phyloP scores from a whole-genome alignment of 2,888 invertebrate species.

The Temnothorax ravouxi region DNA sequence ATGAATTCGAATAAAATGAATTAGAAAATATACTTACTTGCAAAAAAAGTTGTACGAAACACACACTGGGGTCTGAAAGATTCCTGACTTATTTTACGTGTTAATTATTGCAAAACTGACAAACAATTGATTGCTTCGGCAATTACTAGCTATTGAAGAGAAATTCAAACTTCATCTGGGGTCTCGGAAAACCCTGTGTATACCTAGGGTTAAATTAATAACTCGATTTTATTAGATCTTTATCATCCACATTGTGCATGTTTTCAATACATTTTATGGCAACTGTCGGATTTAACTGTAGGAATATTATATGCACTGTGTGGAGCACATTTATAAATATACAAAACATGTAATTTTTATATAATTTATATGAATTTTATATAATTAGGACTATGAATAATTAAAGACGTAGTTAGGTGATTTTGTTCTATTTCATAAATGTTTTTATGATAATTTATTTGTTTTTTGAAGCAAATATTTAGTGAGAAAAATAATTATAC shows the following conservation, averaged over 20 bases:
- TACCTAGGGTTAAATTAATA: slow-evolving; percentile 49
- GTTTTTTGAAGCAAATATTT: slow-evolving; percentile 42
- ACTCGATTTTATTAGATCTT: slow-evolving; percentile 56
- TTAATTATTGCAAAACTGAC: too few relatives aligned
- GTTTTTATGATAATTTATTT: slow-evolving; percentile 72
- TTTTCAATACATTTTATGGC: slow-evolving; percentile 46
- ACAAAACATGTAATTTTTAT: slow-evolving; percentile 22
- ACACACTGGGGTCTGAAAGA: too few relatives aligned
- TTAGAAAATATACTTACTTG: too few relatives aligned
- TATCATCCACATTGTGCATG: slow-evolving; percentile 40
- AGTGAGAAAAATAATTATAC: slow-evolving; percentile 33
- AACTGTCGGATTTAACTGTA: slow-evolving; percentile 37
- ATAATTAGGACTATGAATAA: slow-evolving; percentile 17
- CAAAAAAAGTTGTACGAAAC: too few relatives aligned
- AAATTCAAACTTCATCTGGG: too few relatives aligned
- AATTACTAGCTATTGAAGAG: too few relatives aligned
- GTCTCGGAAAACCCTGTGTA: too few relatives aligned
- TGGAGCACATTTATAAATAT: slow-evolving; percentile 18
- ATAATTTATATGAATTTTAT: slow-evolving; percentile 30
- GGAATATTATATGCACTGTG: slow-evolving; percentile 26
- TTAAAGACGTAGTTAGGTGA: slow-evolving; percentile 9
- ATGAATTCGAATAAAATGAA: too few relatives aligned
- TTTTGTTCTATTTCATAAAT: slow-evolving; percentile 23
- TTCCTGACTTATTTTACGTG: too few relatives aligned
- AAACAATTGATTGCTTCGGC: too few relatives aligned